These are phyloP conservation scores for Cryptomyrus ogoouensis DNA, from an alignment of 2,113 vertebrate genomes.

Conservation along the genomic window DNA sequence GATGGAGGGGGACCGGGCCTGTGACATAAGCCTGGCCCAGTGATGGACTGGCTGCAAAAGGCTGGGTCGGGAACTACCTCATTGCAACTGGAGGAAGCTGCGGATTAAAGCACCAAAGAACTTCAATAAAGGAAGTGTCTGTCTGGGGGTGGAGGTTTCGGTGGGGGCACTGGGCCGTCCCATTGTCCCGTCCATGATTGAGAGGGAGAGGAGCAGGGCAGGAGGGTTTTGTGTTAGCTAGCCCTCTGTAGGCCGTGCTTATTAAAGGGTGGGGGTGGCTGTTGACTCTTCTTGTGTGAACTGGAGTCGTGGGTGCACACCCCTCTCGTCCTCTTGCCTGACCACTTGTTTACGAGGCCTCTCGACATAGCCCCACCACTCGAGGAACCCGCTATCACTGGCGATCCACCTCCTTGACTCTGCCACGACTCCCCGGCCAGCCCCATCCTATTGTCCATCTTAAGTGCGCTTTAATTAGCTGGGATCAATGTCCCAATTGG, in stretches of 20 bases:
- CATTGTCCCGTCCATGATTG: constrained; percentile 70
- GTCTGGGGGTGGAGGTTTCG: constrained; percentile 59
- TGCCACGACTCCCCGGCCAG: constrained; percentile 41
- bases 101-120: constrained; percentile 76
- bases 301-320: constrained; percentile 62
- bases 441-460: constrained; percentile 65
- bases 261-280: constrained; percentile 62
- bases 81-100: constrained; percentile 70
- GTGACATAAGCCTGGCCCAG: constrained; percentile 34
- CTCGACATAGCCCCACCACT: constrained; percentile 51
- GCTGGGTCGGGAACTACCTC: constrained; percentile 68
- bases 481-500: constrained; percentile 62
- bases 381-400: background rate
- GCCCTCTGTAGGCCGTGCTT: constrained; percentile 58
- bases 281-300: constrained; percentile 76
- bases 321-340: constrained; percentile 45
- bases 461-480: constrained; percentile 77
- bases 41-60: constrained; percentile 64
- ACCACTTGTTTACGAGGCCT: constrained; percentile 62
- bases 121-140: constrained; percentile 78
- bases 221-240: constrained; percentile 63
- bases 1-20: background rate
- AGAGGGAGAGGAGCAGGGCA: constrained; percentile 63
- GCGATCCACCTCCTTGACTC: background rate
- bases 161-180: constrained; percentile 40